These are phyloP conservation scores for Oryzias melastigma DNA, from an alignment of 2,113 vertebrate genomes.

Conservation along the genomic window DNA sequence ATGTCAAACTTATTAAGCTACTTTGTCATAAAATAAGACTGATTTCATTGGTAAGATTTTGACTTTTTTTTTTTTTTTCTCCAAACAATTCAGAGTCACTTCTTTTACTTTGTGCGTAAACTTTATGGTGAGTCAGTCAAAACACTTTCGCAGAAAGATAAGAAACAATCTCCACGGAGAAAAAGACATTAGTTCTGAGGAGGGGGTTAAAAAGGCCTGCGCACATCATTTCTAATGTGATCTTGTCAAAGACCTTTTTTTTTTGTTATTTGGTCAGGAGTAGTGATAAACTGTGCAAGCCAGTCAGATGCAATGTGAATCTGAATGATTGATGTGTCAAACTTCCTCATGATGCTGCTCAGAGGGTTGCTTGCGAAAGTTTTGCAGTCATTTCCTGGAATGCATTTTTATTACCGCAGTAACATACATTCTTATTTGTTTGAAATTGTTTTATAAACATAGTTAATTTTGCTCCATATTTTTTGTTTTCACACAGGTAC, in stretches of 20 bases:
- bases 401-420: neutral
- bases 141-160: too few relatives aligned
- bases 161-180: too few relatives aligned
- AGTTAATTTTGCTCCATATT: too few relatives aligned
- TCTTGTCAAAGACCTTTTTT: constrained; percentile 8
- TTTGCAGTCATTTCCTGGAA: constrained; percentile 3
- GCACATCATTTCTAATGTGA: constrained; percentile 1
- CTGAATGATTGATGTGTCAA: constrained; percentile 2
- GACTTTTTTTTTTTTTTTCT: too few relatives aligned
- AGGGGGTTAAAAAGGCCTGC: neutral
- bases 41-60: too few relatives aligned
- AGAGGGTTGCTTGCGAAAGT: neutral
- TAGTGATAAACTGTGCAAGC: constrained; percentile 4
- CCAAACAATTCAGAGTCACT: too few relatives aligned
- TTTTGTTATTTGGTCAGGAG: constrained; percentile 13
- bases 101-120: too few relatives aligned
- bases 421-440: neutral
- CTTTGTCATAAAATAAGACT: too few relatives aligned
- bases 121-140: too few relatives aligned
- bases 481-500: too few relatives aligned
- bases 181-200: too few relatives aligned
- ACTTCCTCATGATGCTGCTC: neutral
- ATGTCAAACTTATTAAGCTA: too few relatives aligned
- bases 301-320: constrained; percentile 6
- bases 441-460: neutral